phyloP scores from a whole-genome alignment of 2,888 invertebrate genomes.

The Hydrotaea diabolus region DNA sequence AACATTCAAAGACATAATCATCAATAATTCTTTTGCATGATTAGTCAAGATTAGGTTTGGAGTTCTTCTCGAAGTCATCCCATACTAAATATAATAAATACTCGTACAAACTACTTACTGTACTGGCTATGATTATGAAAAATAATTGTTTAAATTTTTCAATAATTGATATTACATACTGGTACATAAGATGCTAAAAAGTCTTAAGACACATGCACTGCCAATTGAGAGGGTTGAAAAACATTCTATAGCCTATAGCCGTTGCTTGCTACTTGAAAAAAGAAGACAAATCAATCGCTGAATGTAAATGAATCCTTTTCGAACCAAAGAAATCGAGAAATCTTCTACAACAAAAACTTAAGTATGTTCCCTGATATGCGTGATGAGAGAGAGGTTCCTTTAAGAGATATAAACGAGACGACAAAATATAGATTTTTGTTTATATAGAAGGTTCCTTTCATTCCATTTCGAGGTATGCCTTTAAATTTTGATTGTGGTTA shows the following conservation, averaged over 20 bases:
- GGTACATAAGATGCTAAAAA: conserved; percentile 31
- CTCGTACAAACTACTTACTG: neutral
- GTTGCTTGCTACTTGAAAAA: conserved; percentile 14
- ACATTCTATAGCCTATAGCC: neutral
- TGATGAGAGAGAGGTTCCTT: conserved; percentile 59
- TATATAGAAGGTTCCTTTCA: conserved; percentile 11
- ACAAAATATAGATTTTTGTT: conserved; percentile 44
- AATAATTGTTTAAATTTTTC: conserved; percentile 33
- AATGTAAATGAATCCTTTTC: conserved; percentile 10
- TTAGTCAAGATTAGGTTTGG: neutral
- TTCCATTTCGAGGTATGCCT: conserved; percentile 44
- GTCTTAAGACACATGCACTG: conserved; percentile 60
- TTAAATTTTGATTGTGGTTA: conserved; percentile 45
- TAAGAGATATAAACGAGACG: conserved; percentile 26
- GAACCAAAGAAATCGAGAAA: conserved; percentile 40
- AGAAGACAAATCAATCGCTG: conserved; percentile 39
- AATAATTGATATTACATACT: conserved; percentile 16
- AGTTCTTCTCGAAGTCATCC: conserved; percentile 19
- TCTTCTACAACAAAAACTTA: conserved; percentile 50
- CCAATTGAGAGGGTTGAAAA: conserved; percentile 31
- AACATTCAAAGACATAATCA: conserved; percentile 34
- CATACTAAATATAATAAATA: conserved; percentile 26
- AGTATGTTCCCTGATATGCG: conserved; percentile 65
- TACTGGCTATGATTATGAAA: conserved; percentile 19
- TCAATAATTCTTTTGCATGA: conserved; percentile 3